Base-by-base conservation (phyloP, 2,797 vertebrate species). In the Rhinogobio ventralis region DNA sequence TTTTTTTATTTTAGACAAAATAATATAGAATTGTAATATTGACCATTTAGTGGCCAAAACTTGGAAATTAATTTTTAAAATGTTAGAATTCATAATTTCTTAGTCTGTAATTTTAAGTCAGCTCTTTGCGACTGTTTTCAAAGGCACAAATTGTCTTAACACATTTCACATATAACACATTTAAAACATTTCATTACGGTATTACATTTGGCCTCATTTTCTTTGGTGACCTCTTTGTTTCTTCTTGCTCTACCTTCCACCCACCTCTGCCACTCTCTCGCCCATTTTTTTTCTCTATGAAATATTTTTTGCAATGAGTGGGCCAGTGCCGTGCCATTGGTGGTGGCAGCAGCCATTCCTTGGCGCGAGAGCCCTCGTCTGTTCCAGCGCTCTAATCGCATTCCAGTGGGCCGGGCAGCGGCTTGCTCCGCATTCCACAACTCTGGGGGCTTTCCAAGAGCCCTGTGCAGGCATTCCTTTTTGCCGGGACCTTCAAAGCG, bases 381-480 rank as follows among this genome's bases (percentile, higher is more conserved):
- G 77, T 83, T 90, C 87, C 84, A 82, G 83, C 39, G 75, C 92
- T 93, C 93, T 94, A 95, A 95, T 95, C 93, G 90, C 93, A 93
- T 95, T 95, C 93, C 94, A 92, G 91, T 74, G 72, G 93, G 90
- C 91, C 84, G 81, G 92, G 93, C 91, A 91, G 91, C 88, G 91
- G 94, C 94, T 92, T 93, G 93, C 86, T 62, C 92, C 30, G 62
- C 95, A 95, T 95, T 95, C 95, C 95, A 92, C 92, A 94, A 92
- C 93, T 92, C 88, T 90, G 94, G 93, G 93, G 94, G 92, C 92
- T 93, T 94, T 95, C 88, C 83, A 92, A 90, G 85, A 68, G 87
- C 81, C 62, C 81, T 77, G 67, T 45, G 83, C 55, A 87, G 89
- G n/a, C 87, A 85, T 84, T 91, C 93, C 94, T 94, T 92, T 92